Conservation (phyloP, 2,888 invertebrate species). For the Hydrotaea diabolus region DNA sequence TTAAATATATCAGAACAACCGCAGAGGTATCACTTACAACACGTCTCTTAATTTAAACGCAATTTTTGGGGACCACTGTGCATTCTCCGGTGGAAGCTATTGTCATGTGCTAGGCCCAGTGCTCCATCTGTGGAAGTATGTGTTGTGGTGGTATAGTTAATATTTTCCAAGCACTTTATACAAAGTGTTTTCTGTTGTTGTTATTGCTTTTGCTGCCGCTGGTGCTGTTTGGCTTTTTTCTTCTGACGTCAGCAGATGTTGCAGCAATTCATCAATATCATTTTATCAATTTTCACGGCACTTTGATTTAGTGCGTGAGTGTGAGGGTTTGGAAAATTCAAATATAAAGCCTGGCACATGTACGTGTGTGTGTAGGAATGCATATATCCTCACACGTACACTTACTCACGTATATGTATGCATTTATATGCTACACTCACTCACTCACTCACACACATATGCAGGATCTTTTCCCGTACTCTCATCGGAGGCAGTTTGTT, state of each 20-base stretch:
- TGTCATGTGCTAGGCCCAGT: no score
- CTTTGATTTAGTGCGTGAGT: constrained; percentile 66
- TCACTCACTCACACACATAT: not conserved
- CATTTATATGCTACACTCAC: constrained; percentile 46
- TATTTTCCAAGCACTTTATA: constrained; percentile 43
- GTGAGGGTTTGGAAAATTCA: constrained; percentile 16
- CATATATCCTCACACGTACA: constrained; percentile 11
- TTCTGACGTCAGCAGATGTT: constrained; percentile 63
- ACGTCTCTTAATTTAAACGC: no score
- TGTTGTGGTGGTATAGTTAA: constrained; percentile 40
- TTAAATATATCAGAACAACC: no score
- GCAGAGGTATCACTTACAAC: no score
- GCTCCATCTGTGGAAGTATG: constrained; percentile 22
- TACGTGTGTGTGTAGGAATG: constrained; percentile 30
- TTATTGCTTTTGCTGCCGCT: constrained; percentile 31
- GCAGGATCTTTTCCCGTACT: not conserved
- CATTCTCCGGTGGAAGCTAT: no score
- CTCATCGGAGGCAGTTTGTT: constrained; percentile 13
- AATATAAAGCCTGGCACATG: constrained; percentile 33
- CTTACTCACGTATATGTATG: not conserved
- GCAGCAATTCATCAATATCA: constrained; percentile 79
- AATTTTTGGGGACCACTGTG: no score
- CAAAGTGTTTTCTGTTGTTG: constrained; percentile 25
- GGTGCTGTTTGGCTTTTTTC: constrained; percentile 21
- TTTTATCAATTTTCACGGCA: constrained; percentile 79